Conservation (phyloP, 2,113 vertebrate species). For the Mus musculus region DNA sequence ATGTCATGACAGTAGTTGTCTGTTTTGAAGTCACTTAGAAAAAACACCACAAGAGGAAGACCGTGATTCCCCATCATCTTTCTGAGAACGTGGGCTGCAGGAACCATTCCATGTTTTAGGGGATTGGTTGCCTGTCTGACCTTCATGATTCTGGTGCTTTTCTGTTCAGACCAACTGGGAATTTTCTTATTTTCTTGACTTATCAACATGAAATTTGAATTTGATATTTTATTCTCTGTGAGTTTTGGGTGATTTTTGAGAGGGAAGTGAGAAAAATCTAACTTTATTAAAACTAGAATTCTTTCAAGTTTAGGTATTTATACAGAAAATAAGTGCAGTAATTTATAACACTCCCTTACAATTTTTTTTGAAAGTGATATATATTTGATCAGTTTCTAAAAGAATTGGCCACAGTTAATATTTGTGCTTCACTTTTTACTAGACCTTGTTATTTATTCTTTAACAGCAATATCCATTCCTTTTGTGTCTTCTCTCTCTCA, state of each 20-base stretch:
- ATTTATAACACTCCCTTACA: neutral
- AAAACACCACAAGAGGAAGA: neutral
- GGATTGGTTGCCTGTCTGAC: neutral
- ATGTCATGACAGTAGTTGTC: neutral
- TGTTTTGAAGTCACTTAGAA: neutral
- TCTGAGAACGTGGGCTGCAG: neutral
- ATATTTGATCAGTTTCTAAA: neutral
- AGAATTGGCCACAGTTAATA: neutral
- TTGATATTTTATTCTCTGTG: conserved; percentile 15
- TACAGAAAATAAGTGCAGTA: neutral
- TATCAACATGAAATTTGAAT: neutral
- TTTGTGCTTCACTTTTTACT: neutral
- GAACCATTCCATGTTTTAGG: neutral
- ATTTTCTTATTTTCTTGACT: conserved; percentile 48
- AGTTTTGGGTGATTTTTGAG: conserved; percentile 51
- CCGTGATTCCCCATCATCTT: neutral
- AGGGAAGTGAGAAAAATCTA: neutral
- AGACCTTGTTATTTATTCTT: neutral
- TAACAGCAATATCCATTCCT: neutral
- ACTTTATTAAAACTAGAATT: conserved; percentile 19
- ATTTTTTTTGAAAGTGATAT: neutral
- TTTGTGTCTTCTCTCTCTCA: neutral
- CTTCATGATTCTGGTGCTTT: neutral
- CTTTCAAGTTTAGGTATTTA: neutral
- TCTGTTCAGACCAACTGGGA: neutral